These are phyloP conservation scores for Cephus rjabovi DNA, from an alignment of 2,888 invertebrate species.

Conservation along the genomic window DNA sequence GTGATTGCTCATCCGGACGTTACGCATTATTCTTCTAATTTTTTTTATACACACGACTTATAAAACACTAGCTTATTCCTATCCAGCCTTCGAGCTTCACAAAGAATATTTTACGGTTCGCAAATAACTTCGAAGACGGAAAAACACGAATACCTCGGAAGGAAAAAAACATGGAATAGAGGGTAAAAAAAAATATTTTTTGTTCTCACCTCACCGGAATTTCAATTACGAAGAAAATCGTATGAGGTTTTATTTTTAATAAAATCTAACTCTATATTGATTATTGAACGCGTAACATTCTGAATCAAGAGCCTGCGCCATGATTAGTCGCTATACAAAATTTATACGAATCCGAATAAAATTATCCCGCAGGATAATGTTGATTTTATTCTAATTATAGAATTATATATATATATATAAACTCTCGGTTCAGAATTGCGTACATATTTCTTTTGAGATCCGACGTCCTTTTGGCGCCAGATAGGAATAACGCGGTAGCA, in stretches of 20 bases:
- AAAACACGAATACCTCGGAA: neutral
- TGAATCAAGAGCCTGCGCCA: neutral
- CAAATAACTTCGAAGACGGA: neutral
- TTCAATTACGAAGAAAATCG: neutral
- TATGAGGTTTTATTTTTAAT: neutral
- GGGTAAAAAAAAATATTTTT: neutral
- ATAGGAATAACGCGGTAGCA: neutral
- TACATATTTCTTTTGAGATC: neutral
- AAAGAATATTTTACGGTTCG: neutral
- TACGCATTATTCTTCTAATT: constrained; percentile 34
- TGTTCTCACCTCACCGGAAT: neutral
- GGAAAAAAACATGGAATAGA: neutral
- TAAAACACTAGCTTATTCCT: neutral
- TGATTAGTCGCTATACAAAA: neutral
- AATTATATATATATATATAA: neutral
- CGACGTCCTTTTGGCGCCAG: neutral
- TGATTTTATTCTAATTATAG: neutral
- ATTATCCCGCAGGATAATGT: neutral
- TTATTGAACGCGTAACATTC: neutral
- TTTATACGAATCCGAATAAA: neutral
- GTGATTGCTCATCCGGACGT: constrained; percentile 34
- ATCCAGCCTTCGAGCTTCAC: neutral
- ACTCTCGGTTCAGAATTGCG: neutral
- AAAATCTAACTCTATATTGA: neutral
- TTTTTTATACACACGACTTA: neutral